These are phyloP conservation scores for Smutsia temminckii DNA, from an alignment of 2,797 vertebrate genomes.

Conservation along the genomic window DNA sequence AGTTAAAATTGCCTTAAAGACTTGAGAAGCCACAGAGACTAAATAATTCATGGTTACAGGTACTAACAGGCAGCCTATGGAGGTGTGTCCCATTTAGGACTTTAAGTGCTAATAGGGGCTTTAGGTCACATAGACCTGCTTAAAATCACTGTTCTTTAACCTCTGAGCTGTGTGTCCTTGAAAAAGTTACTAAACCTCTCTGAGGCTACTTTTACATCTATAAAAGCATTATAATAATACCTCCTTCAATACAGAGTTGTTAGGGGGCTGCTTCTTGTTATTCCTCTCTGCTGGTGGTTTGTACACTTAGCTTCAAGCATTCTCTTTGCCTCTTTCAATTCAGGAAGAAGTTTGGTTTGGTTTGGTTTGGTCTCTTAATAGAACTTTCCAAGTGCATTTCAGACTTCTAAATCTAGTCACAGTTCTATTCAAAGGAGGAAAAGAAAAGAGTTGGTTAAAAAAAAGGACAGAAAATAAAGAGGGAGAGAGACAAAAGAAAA, in stretches of 20 bases:
- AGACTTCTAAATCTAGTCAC: not conserved
- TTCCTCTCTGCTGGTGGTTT: not conserved
- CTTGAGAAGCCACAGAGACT: not conserved
- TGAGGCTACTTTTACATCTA: not conserved
- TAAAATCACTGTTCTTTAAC: not conserved
- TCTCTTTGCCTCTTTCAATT: not conserved
- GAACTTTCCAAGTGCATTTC: not conserved
- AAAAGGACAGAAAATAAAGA: not conserved
- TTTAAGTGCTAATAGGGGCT: not conserved
- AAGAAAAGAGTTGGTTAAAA: not conserved
- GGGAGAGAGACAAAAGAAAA: too few relatives aligned
- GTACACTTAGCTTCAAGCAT: not conserved
- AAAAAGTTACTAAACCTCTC: not conserved
- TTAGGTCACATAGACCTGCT: not conserved
- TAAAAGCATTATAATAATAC: not conserved
- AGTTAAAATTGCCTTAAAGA: not conserved
- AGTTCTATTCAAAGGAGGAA: not conserved
- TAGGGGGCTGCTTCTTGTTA: not conserved
- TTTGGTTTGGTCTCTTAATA: not conserved
- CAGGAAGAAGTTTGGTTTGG: not conserved
- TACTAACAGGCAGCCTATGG: not conserved
- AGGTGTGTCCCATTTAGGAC: not conserved
- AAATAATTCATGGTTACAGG: not conserved
- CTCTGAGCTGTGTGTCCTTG: not conserved
- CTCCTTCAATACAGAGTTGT: not conserved